Evolutionary conservation across 2,113 vertebrate species (phyloP), one percentile per base, ranked within the genome.

Genomic region (Paramormyrops kingsleyae): DNA sequence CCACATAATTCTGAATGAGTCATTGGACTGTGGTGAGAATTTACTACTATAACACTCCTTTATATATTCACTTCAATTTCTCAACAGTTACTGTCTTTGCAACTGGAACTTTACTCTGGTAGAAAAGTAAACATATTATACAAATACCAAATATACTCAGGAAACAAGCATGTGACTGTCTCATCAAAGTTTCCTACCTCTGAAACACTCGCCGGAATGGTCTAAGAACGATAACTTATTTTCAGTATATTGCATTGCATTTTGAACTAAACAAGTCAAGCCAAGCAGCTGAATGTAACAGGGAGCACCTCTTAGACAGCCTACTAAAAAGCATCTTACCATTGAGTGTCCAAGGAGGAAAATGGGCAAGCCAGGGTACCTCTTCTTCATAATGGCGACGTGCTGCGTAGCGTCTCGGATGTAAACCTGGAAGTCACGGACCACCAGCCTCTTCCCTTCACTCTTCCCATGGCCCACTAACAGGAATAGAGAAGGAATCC

Each of bases 391-490:
- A 56, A 96, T 70, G 90, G 99, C 97, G 19, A 99, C 94, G 88
- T 99, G 99, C 93, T 99, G 98, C 88, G 99, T 93, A 84, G 95
- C 94, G 89, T 99, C 99, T 92, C 98, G 96, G 94, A 99, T 77
- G 91, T 96, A 99, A 66, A 98, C 47, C 3, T 98, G 97, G 95
- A 99, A 99, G 92, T 99, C 97, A 3, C 97, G 97, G 90, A 99
- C 95, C 86, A 94, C 95, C 98, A 99, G 97, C 80, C 98, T 95
- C 15, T 98, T 97, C 0, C 99, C 98, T 93, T 99, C 97, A 0
- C 98, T 99, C 95, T 98, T 97, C 27, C 99, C 99, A 0, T 99
- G 98, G 90, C 99, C 99, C 39, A 99, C 99, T 99, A 94, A 17
- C 87, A 53, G 89, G 90, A 83, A 87, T 83, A 94, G 92, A 88